Evolutionary conservation across 2,797 vertebrate species (phyloP).

Genomic region (Gymnodraco acuticeps): DNA sequence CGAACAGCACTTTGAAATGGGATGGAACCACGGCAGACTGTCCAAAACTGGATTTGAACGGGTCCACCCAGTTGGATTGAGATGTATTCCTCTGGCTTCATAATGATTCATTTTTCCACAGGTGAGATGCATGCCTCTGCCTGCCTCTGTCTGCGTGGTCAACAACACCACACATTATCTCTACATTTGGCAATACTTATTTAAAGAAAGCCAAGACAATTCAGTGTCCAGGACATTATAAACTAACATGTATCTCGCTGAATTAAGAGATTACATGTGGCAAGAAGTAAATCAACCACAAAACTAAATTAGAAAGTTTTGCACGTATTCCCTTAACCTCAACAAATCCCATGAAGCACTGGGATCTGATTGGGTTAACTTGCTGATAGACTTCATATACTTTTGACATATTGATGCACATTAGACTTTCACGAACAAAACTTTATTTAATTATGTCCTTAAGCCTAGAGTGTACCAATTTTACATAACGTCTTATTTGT

Average conservation of each 20-base stretch:
- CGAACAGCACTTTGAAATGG: too few relatives aligned
- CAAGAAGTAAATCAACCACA: not conserved
- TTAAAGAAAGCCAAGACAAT: not conserved
- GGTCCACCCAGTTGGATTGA: not conserved
- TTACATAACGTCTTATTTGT: conserved; percentile 1
- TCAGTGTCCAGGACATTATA: not conserved
- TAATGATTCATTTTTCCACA: not conserved
- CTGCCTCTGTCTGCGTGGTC: not conserved
- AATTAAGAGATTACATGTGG: conserved; percentile 6
- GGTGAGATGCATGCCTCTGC: not conserved
- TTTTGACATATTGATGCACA: conserved; percentile 9
- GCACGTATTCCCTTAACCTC: conserved; percentile 12
- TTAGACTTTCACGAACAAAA: not conserved
- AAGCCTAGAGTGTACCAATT: conserved; percentile 1
- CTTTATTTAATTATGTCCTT: conserved; percentile 1
- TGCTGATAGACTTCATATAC: not conserved
- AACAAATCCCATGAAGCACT: not conserved
- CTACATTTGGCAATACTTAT: not conserved
- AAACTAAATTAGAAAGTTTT: conserved; percentile 2
- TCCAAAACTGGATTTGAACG: too few relatives aligned
- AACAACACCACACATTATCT: not conserved
- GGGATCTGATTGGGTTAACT: not conserved
- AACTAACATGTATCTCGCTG: not conserved
- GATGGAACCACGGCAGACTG: too few relatives aligned
- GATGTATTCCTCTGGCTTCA: not conserved